Conservation (phyloP, 2,888 invertebrate genomes). For the Oscheius onirici region DNA sequence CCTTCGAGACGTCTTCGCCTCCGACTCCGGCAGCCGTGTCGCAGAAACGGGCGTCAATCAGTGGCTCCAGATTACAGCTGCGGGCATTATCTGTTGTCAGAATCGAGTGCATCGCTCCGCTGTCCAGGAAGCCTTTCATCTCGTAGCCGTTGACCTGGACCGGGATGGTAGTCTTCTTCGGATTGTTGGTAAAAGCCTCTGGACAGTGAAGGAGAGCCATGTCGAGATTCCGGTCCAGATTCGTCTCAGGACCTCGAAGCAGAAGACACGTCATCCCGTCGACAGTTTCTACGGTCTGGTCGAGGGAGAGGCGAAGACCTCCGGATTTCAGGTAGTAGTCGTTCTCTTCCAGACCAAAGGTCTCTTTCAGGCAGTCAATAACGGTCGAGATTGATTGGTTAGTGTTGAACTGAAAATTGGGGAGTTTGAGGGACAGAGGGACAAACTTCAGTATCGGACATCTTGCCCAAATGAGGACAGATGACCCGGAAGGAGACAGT, state of each 20-base stretch:
- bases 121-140: constrained; percentile 13
- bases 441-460: neutral
- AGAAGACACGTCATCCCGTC: neutral
- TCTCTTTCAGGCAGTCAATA: neutral
- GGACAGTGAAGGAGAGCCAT: neutral
- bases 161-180: neutral
- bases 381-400: neutral
- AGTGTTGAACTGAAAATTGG: neutral
- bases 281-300: neutral
- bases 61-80: constrained; percentile 1
- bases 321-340: neutral
- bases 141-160: neutral
- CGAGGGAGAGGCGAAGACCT: neutral
- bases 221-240: neutral
- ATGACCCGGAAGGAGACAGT: neutral
- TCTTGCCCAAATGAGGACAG: neutral
- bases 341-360: neutral
- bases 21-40: neutral
- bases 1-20: neutral
- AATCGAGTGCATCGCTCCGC: constrained; percentile 7
- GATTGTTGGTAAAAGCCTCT: neutral
- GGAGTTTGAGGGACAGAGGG: neutral
- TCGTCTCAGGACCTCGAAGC: neutral
- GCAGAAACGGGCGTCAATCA: neutral
- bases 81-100: neutral